Percentiles rank a stretch among this genome's conserved stretches.
These are phyloP conservation scores for Anoplophora glabripennis DNA, from an alignment of 1,140 invertebrate genomes.

Conservation along the genomic window DNA sequence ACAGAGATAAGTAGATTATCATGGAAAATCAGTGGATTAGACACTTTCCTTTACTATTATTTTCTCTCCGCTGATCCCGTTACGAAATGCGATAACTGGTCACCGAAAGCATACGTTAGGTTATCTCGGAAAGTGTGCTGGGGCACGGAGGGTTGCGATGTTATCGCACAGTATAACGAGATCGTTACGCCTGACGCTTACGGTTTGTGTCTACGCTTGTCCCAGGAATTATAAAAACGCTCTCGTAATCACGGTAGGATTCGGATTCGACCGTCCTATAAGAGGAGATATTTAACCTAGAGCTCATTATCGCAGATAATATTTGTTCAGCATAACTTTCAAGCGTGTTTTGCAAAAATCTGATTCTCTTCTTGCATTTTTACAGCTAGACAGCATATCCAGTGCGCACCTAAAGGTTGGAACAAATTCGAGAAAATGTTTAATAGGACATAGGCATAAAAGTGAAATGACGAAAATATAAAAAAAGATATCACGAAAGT, in stretches of 20 bases:
- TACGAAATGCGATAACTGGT: constrained; percentile 43
- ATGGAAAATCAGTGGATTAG: no score
- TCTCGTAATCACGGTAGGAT: constrained; percentile 68
- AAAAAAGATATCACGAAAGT: no score
- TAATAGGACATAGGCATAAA: no score
- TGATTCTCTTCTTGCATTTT: no score
- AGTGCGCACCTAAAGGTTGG: no score
- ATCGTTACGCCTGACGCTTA: constrained; percentile 43
- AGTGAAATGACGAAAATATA: no score
- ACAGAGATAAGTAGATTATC: no score
- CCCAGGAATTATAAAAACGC: constrained; percentile 73
- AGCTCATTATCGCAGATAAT: background rate
- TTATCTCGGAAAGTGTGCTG: constrained; percentile 2
- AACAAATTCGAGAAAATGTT: no score
- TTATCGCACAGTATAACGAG: constrained; percentile 46
- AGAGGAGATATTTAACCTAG: constrained; percentile 29
- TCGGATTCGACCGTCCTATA: constrained; percentile 55
- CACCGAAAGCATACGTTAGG: constrained; percentile 45
- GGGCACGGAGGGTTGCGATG: constrained; percentile 8
- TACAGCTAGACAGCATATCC: no score
- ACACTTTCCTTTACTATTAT: no score
- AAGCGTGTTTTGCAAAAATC: no score
- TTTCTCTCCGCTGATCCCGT: no score
- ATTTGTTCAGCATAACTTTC: constrained; percentile 14
- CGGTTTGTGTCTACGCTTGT: constrained; percentile 64